Conservation (phyloP, 1,140 invertebrate species). For the Diachasma alloeum region DNA sequence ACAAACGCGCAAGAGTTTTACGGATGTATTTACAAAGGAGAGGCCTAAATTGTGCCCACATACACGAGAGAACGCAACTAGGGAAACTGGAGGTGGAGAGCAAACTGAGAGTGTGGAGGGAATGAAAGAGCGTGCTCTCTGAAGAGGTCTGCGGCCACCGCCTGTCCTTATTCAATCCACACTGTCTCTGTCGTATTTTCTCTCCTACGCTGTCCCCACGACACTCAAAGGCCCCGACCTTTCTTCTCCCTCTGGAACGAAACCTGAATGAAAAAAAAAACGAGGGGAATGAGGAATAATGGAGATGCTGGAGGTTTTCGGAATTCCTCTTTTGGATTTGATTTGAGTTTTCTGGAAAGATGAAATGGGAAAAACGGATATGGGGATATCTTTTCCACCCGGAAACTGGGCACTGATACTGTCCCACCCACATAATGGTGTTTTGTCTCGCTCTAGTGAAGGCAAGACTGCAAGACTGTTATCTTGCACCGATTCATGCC, state of each 20-base stretch:
- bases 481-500: constrained; percentile 20
- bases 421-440: constrained; percentile 9
- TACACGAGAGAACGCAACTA: neutral
- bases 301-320: neutral
- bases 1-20: neutral
- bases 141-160: constrained; percentile 5
- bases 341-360: neutral
- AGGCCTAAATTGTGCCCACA: neutral
- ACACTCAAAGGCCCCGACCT: neutral
- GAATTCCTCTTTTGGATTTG: neutral
- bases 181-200: neutral
- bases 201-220: constrained; percentile 19
- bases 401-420: constrained; percentile 18
- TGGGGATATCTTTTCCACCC: constrained; percentile 10
- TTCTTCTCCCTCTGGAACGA: neutral
- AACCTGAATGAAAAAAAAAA: constrained; percentile 5
- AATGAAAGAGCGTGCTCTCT: constrained; percentile 24
- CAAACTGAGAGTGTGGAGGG: constrained; percentile 22
- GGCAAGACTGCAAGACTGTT: neutral
- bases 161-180: neutral
- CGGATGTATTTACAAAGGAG: neutral
- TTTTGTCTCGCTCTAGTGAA: neutral
- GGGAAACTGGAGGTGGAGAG: constrained; percentile 1
- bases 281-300: neutral
- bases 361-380: constrained; percentile 7